These are phyloP conservation scores for Calidris pugnax DNA, from an alignment of 2,113 vertebrate genomes.

Conservation along the genomic window DNA sequence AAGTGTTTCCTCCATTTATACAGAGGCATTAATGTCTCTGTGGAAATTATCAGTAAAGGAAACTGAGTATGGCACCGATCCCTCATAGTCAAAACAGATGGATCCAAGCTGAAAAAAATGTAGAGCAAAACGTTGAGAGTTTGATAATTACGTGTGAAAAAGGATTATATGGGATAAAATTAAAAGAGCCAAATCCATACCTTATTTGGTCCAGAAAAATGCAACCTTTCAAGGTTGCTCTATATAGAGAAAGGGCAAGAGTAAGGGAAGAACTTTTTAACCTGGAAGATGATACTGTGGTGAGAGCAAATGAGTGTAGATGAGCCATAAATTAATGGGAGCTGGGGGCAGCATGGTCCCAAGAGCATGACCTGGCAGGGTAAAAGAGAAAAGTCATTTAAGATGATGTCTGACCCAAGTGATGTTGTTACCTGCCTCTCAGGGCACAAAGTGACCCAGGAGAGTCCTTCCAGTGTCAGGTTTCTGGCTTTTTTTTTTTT, in stretches of 20 bases:
- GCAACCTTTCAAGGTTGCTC: background rate
- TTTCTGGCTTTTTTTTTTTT: background rate
- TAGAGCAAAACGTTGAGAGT: background rate
- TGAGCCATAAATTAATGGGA: background rate
- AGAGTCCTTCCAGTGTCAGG: background rate
- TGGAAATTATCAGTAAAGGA: background rate
- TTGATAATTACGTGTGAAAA: background rate
- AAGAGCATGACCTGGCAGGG: background rate
- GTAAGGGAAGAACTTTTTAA: background rate
- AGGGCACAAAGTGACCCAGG: background rate
- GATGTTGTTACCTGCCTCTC: background rate
- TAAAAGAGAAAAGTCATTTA: background rate
- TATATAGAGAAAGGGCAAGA: background rate
- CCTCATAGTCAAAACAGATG: background rate
- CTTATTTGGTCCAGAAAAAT: background rate
- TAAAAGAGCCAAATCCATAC: background rate
- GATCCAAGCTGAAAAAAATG: background rate
- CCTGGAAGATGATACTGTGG: background rate
- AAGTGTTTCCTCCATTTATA: background rate
- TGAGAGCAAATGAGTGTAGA: background rate
- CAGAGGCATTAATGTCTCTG: background rate
- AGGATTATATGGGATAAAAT: background rate
- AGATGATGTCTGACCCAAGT: background rate
- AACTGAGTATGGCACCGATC: accelerated
- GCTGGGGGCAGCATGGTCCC: background rate